phyloP scores from a whole-genome alignment of 2,113 vertebrate species.

The Larimichthys polyactis region DNA sequence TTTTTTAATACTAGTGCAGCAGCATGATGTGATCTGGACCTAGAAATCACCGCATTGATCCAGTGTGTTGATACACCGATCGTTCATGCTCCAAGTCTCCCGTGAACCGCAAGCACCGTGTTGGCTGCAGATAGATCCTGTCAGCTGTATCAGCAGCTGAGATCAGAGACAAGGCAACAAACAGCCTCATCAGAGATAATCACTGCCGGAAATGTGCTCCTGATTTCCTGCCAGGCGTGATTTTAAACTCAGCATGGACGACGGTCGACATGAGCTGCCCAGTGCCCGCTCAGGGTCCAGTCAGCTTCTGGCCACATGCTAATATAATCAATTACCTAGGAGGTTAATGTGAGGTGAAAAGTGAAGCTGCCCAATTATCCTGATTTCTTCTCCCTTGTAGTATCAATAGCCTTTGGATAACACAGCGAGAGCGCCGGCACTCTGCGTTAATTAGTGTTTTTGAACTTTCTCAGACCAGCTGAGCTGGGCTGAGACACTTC shows the following conservation, averaged over 20 bases:
- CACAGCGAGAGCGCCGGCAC: conserved; percentile 2
- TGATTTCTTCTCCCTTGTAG: conserved; percentile 39
- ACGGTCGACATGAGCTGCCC: conserved; percentile 24
- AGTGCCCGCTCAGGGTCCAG: conserved; percentile 26
- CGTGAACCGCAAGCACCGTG: not conserved
- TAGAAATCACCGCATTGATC: conserved; percentile 30
- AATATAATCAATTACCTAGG: conserved; percentile 57
- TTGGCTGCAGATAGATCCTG: conserved; percentile 18
- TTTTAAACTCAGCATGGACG: conserved; percentile 22
- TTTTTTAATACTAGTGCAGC: not conserved
- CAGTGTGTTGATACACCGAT: not conserved
- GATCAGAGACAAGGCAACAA: conserved; percentile 30
- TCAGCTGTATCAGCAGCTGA: conserved; percentile 36
- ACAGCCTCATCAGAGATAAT: conserved; percentile 43
- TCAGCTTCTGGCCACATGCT: conserved; percentile 20
- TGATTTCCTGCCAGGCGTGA: conserved; percentile 18
- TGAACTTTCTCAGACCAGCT: conserved; percentile 7
- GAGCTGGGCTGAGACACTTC: conserved; percentile 20
- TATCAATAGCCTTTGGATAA: conserved; percentile 46
- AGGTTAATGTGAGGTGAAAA: conserved; percentile 51
- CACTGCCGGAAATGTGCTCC: conserved; percentile 18
- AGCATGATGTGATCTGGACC: not conserved
- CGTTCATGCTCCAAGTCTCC: conserved; percentile 5
- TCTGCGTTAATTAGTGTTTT: conserved; percentile 47
- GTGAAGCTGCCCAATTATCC: conserved; percentile 55